These are phyloP conservation scores for Clamator glandarius DNA, from an alignment of 2,797 vertebrate species.

Conservation along the genomic window DNA sequence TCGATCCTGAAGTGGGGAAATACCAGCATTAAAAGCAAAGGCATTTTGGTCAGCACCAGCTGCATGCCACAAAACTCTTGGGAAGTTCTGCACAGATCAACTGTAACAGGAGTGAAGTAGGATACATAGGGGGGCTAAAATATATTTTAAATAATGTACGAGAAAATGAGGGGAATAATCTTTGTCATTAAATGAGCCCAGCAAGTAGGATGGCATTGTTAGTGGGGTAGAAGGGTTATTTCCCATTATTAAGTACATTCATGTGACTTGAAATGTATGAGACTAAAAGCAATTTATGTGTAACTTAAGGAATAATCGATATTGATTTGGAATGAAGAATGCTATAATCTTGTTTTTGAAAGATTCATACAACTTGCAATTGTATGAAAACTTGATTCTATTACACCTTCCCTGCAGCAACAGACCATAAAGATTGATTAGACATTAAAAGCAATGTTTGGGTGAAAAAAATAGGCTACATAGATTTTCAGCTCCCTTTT, in stretches of 20 bases:
- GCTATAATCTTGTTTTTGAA: slow-evolving; percentile 16
- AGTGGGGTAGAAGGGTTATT: neutral
- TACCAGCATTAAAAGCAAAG: neutral
- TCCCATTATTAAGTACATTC: slow-evolving; percentile 42
- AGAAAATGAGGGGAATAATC: neutral
- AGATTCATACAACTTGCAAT: slow-evolving; percentile 34
- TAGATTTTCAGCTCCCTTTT: neutral
- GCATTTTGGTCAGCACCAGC: neutral
- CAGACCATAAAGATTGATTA: slow-evolving; percentile 58
- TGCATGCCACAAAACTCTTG: neutral
- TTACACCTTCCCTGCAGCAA: slow-evolving; percentile 50
- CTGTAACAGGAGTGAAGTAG: neutral
- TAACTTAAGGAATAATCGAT: slow-evolving; percentile 47
- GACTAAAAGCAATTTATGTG: slow-evolving; percentile 55
- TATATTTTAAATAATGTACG: neutral
- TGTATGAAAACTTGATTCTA: slow-evolving; percentile 48
- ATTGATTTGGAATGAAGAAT: slow-evolving; percentile 47
- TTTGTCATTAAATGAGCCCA: neutral
- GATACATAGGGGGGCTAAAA: neutral
- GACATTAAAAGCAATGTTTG: slow-evolving; percentile 46
- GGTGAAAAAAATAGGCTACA: neutral
- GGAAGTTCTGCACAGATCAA: neutral
- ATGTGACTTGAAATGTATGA: slow-evolving; percentile 32
- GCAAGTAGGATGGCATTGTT: neutral
- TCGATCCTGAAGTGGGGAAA: neutral